Evolutionary conservation across 2,113 vertebrate species (phyloP).

Genomic region (Scalopus aquaticus): DNA sequence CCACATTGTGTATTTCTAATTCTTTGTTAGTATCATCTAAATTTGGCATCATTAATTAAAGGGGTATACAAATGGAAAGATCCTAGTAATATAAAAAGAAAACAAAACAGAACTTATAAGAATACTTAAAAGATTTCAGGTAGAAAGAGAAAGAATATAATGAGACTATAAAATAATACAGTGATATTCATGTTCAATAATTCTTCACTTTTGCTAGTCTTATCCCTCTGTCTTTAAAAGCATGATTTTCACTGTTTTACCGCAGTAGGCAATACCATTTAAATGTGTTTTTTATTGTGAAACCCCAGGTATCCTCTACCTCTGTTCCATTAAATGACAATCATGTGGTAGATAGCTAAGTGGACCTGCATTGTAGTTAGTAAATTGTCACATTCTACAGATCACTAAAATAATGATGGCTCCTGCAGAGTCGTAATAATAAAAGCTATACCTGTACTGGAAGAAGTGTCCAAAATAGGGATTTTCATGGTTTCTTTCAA

Average conservation of each 20-base stretch:
- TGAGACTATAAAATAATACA: background rate
- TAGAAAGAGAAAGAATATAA: background rate
- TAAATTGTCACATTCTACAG: conserved; percentile 36
- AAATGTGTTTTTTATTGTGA: conserved; percentile 36
- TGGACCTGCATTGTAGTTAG: conserved; percentile 9
- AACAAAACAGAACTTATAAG: background rate
- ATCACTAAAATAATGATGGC: conserved; percentile 40
- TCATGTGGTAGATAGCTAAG: conserved; percentile 5
- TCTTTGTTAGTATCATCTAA: background rate
- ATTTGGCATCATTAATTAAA: background rate
- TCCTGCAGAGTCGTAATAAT: conserved; percentile 27
- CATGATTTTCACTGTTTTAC: background rate
- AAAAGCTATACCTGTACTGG: conserved; percentile 8
- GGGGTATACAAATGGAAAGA: background rate
- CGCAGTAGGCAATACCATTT: background rate
- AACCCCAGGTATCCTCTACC: background rate
- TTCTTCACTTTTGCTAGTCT: background rate
- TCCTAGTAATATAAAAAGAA: background rate
- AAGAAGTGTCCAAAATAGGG: background rate
- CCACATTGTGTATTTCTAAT: background rate
- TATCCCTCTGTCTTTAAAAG: background rate
- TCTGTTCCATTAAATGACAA: conserved; percentile 54
- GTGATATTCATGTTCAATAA: background rate
- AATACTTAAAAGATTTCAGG: background rate
- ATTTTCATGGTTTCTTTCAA: background rate